phyloP scores from a whole-genome alignment of 2,113 vertebrate species.

The Hyaena hyaena region DNA sequence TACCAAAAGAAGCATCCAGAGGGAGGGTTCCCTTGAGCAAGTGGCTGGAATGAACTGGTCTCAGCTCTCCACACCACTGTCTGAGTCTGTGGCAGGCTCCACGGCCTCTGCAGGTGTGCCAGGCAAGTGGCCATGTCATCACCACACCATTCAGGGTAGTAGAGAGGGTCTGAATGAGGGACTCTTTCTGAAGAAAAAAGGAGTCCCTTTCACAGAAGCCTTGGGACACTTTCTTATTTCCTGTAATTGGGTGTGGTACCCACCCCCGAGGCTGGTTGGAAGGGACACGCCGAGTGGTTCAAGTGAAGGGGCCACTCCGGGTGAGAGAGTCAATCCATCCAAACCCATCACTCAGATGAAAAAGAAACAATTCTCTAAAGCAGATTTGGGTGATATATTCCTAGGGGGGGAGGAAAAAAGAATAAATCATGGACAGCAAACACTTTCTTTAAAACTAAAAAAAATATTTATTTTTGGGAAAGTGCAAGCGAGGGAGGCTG shows the following conservation, averaged over 20 bases:
- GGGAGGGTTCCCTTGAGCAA: background rate
- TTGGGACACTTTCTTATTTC: background rate
- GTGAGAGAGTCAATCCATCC: background rate
- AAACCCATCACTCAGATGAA: no score
- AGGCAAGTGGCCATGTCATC: fast-evolving
- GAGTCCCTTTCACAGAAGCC: background rate
- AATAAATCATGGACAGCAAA: background rate
- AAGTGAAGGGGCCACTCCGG: no score
- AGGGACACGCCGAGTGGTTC: background rate
- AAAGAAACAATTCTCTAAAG: background rate
- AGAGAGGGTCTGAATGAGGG: background rate
- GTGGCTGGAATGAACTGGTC: background rate
- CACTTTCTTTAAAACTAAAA: background rate
- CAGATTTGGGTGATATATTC: fast-evolving
- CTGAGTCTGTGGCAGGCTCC: background rate
- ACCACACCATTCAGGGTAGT: fast-evolving
- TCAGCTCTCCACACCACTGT: no score
- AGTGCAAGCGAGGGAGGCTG: no score
- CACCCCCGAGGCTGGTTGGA: background rate
- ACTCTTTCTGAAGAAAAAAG: background rate
- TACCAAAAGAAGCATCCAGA: no score
- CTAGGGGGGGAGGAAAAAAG: background rate
- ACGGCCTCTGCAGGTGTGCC: fast-evolving
- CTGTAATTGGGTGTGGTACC: no score
- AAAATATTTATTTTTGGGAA: no score